phyloP scores from a whole-genome alignment of 2,888 invertebrate genomes.

The Thecocarcelia acutangulata region DNA sequence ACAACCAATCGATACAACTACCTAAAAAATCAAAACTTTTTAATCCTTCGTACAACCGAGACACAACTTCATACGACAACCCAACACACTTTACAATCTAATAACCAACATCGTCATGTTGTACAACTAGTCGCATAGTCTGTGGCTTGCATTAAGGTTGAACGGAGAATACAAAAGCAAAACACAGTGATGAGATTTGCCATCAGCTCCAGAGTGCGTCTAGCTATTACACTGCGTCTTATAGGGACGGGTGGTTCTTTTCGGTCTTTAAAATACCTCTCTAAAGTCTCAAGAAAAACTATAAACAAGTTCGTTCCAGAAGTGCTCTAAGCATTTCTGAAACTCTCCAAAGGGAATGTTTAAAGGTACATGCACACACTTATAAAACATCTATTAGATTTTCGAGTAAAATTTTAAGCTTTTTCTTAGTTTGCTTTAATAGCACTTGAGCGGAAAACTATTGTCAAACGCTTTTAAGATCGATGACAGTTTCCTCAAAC shows the following conservation, averaged over 20 bases:
- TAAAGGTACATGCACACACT: too few species aligned
- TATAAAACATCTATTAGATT: too few species aligned
- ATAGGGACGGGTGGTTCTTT: slow-evolving; percentile 61
- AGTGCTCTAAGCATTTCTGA: slow-evolving; percentile 8
- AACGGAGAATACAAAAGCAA: not conserved
- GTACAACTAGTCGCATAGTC: too few species aligned
- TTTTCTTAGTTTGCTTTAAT: not conserved
- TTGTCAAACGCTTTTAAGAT: not conserved
- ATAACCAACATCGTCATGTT: too few species aligned
- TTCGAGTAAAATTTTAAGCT: too few species aligned
- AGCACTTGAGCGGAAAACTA: not conserved
- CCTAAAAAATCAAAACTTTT: too few species aligned
- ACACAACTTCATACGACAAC: too few species aligned
- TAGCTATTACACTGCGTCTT: slow-evolving; percentile 1
- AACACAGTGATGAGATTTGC: slow-evolving; percentile 2
- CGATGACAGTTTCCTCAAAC: slow-evolving; percentile 10
- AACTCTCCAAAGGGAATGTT: not conserved
- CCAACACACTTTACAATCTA: too few species aligned
- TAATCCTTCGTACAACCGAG: too few species aligned
- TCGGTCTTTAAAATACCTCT: slow-evolving; percentile 47
- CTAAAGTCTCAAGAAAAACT: slow-evolving; percentile 46
- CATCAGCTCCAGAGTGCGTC: not conserved
- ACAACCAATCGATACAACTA: too few species aligned
- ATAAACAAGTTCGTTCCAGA: slow-evolving; percentile 55
- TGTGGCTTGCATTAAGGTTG: too few species aligned